Conservation (phyloP, 2,888 invertebrate genomes). For the Agrotis clavis region DNA sequence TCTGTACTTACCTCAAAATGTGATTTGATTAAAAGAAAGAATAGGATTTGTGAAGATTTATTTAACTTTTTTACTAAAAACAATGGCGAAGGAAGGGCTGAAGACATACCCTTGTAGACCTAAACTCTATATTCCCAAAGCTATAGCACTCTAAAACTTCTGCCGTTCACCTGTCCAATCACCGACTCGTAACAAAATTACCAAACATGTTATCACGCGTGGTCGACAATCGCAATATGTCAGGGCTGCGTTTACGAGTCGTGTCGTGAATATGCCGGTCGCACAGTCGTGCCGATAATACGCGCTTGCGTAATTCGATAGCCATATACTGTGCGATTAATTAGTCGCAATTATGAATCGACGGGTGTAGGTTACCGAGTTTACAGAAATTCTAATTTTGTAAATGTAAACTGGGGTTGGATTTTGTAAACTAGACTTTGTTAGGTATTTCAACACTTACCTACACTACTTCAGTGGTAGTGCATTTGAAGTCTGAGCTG, state of each 20-base stretch:
- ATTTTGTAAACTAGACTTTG: conserved; percentile 41
- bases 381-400: conserved; percentile 56
- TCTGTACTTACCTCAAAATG: too few relatives aligned
- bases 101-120: too few relatives aligned
- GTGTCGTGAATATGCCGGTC: conserved; percentile 43
- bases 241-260: conserved; percentile 58
- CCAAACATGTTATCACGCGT: conserved; percentile 59
- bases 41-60: too few relatives aligned
- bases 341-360: conserved; percentile 45
- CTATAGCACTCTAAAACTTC: conserved; percentile 12
- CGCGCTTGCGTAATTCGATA: conserved; percentile 46
- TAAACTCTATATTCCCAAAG: too few relatives aligned
- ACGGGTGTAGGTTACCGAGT: conserved; percentile 41
- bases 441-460: conserved; percentile 2
- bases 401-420: conserved; percentile 10
- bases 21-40: too few relatives aligned
- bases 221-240: conserved; percentile 64
- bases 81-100: too few relatives aligned
- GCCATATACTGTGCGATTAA: conserved; percentile 43
- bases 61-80: too few relatives aligned
- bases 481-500: conserved; percentile 17
- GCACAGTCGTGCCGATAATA: conserved; percentile 27
- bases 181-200: conserved; percentile 54
- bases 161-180: conserved; percentile 1
- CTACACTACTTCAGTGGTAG: neutral